Percentiles rank a stretch among this genome's conserved stretches.
Conservation (phyloP, 2,888 invertebrate species). For the Abrostola tripartita region DNA sequence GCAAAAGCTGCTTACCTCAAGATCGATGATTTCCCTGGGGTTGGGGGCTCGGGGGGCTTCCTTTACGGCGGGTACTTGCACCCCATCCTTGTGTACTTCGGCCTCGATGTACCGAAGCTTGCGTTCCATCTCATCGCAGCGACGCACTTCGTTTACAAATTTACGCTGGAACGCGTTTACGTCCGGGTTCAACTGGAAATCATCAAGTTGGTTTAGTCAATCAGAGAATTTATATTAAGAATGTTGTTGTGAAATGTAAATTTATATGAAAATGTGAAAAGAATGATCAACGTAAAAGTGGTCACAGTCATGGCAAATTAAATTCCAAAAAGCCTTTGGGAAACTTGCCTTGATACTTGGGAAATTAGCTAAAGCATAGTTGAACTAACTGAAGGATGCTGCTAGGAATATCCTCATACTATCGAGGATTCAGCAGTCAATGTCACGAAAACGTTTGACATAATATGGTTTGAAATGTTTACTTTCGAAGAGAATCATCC, state of each 20-base stretch:
- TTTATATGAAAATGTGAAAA: too few species aligned
- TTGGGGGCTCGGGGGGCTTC: slow-evolving; percentile 93
- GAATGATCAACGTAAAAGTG: too few species aligned
- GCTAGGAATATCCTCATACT: too few species aligned
- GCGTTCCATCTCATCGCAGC: slow-evolving; percentile 97
- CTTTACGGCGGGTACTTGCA: slow-evolving; percentile 92
- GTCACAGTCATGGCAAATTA: too few species aligned
- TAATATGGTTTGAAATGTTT: too few species aligned
- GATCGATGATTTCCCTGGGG: slow-evolving; percentile 95
- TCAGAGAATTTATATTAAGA: neutral
- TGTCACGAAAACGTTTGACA: neutral
- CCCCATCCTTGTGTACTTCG: slow-evolving; percentile 94
- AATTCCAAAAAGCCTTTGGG: too few species aligned
- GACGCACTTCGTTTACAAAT: slow-evolving; percentile 96
- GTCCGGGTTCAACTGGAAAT: slow-evolving; percentile 93
- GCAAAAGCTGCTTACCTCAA: slow-evolving; percentile 90
- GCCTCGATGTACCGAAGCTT: slow-evolving; percentile 95
- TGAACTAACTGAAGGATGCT: too few species aligned
- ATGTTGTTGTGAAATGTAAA: neutral
- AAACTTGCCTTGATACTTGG: too few species aligned
- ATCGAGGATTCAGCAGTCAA: too few species aligned
- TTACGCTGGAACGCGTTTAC: slow-evolving; percentile 97
- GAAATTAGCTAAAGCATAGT: too few species aligned
- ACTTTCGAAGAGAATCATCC: too few species aligned
- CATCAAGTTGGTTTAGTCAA: slow-evolving; percentile 19